These are phyloP conservation scores for Euplagia quadripunctaria DNA, from an alignment of 2,888 invertebrate species.

Conservation along the genomic window DNA sequence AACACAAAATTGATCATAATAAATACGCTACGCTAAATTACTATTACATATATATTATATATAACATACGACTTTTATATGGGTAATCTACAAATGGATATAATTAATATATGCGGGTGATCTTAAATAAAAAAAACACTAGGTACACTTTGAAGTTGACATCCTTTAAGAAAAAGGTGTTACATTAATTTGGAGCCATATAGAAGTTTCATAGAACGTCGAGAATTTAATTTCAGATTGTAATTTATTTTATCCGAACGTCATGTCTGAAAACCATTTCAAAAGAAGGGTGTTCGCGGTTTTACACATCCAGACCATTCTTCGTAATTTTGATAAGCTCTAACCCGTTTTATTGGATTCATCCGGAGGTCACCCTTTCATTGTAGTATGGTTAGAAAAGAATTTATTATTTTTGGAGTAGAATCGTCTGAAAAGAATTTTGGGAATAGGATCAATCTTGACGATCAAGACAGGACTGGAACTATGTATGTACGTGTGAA, in stretches of 20 bases:
- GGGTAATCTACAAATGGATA: too few species aligned
- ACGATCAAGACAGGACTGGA: not conserved
- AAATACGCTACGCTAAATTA: too few species aligned
- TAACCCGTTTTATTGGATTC: constrained; percentile 1
- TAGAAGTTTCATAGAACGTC: too few species aligned
- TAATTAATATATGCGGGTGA: too few species aligned
- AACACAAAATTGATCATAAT: too few species aligned
- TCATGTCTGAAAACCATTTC: constrained; percentile 4
- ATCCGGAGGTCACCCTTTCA: not conserved
- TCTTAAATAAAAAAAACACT: too few species aligned
- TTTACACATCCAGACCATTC: constrained; percentile 11
- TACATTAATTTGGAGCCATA: too few species aligned
- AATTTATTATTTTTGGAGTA: constrained; percentile 1
- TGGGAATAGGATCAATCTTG: constrained; percentile 5
- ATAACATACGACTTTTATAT: not conserved
- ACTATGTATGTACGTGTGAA: too few species aligned
- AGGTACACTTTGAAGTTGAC: too few species aligned
- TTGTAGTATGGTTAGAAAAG: constrained; percentile 4
- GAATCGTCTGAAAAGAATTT: not conserved
- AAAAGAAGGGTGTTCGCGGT: constrained; percentile 6
- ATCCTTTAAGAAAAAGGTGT: too few species aligned
- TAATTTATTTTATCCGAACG: constrained; percentile 5
- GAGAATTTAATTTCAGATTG: constrained; percentile 7
- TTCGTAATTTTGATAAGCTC: constrained; percentile 16
- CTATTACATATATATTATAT: not conserved